These are phyloP conservation scores for Agonum fuliginosum DNA, from an alignment of 2,888 invertebrate genomes.

Conservation along the genomic window DNA sequence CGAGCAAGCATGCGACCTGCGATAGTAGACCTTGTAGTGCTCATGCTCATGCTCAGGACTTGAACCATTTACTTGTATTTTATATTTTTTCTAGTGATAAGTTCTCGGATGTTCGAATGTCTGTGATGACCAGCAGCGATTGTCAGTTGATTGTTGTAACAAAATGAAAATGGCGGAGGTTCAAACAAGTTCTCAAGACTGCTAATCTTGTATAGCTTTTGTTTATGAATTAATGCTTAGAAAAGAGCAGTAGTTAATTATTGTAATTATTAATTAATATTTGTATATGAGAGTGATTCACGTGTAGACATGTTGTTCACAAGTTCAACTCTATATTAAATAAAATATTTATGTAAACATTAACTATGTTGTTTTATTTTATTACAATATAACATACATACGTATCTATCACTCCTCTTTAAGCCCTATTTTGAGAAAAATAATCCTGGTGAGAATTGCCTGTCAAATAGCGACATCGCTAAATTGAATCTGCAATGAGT, in stretches of 20 bases:
- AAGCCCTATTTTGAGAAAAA: no score
- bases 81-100: slow-evolving; percentile 36
- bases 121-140: slow-evolving; percentile 35
- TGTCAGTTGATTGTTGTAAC: not conserved
- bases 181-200: slow-evolving; percentile 39
- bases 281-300: slow-evolving; percentile 38
- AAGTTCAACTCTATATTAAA: slow-evolving; percentile 40
- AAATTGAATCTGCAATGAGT: no score
- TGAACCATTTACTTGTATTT: slow-evolving; percentile 28
- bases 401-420: no score
- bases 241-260: slow-evolving; percentile 31
- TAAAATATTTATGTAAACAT: slow-evolving; percentile 53
- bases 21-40: not conserved
- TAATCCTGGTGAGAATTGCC: no score
- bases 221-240: slow-evolving; percentile 44
- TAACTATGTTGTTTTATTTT: no score
- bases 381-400: no score
- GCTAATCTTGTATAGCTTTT: slow-evolving; percentile 51
- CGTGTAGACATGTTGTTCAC: slow-evolving; percentile 44
- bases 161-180: slow-evolving; percentile 8
- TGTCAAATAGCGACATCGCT: no score
- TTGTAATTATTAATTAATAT: slow-evolving; percentile 45
- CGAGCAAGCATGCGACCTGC: not conserved
- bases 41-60: slow-evolving; percentile 39
- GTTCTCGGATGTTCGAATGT: slow-evolving; percentile 24